These are phyloP conservation scores for Benthosema pterotum DNA, from an alignment of 2,797 vertebrate genomes.

Conservation along the genomic window DNA sequence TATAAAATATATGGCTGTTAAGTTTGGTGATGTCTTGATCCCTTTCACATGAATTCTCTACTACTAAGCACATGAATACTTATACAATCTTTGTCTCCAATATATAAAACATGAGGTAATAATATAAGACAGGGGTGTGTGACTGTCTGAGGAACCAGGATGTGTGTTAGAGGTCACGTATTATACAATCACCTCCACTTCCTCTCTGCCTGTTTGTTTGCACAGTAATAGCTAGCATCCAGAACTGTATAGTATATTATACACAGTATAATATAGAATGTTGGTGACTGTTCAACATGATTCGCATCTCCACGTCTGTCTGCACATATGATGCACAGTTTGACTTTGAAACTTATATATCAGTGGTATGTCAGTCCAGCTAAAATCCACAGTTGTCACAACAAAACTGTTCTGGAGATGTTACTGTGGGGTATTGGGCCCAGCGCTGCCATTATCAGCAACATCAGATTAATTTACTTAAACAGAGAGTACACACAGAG, in stretches of 20 bases:
- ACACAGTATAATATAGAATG: conserved; percentile 27
- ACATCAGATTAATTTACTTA: conserved; percentile 33
- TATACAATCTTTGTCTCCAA: conserved; percentile 60
- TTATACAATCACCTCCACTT: conserved; percentile 43
- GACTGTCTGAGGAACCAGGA: conserved; percentile 54
- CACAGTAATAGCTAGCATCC: neutral
- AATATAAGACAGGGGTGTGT: conserved; percentile 52
- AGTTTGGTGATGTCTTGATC: conserved; percentile 56
- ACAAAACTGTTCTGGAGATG: conserved; percentile 17
- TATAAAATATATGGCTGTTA: conserved; percentile 23
- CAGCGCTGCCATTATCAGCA: conserved; percentile 25
- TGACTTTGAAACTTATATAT: no score
- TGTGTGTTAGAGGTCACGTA: conserved; percentile 26
- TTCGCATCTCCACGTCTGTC: conserved; percentile 1
- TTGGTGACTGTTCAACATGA: neutral
- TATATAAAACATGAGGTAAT: conserved; percentile 77
- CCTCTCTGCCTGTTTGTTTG: conserved; percentile 13
- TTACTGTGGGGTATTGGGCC: neutral
- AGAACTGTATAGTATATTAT: neutral
- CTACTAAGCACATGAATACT: conserved; percentile 38
- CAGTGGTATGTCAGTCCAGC: conserved; percentile 24
- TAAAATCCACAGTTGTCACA: neutral
- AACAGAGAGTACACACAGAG: conserved; percentile 37
- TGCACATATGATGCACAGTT: conserved; percentile 25
- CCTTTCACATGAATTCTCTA: conserved; percentile 57